These are phyloP conservation scores for Aromia moschata DNA, from an alignment of 2,888 invertebrate genomes.

Conservation along the genomic window DNA sequence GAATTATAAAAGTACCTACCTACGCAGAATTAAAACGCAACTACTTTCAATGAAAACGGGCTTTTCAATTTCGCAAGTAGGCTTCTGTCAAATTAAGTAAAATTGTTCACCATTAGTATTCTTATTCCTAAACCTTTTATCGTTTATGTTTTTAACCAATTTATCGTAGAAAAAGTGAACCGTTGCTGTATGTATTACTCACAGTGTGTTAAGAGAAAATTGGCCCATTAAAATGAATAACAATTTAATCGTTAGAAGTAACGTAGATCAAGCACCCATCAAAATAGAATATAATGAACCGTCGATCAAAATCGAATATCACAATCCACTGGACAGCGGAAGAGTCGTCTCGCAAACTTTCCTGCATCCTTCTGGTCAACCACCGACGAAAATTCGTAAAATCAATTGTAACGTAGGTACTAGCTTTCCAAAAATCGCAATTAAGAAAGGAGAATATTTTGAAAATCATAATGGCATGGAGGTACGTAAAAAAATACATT, in stretches of 20 bases:
- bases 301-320: constrained; percentile 47
- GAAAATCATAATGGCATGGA: constrained; percentile 38
- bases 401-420: constrained; percentile 46
- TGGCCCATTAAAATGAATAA: constrained; percentile 43
- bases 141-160: constrained; percentile 27
- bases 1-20: too few relatives aligned
- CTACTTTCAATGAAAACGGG: neutral
- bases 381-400: constrained; percentile 45
- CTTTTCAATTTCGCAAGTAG: constrained; percentile 22
- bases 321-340: constrained; percentile 44
- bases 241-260: constrained; percentile 41
- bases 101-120: constrained; percentile 24
- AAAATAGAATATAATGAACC: constrained; percentile 45
- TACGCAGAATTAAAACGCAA: too few relatives aligned
- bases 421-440: constrained; percentile 57
- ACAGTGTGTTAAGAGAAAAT: neutral
- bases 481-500: constrained; percentile 33
- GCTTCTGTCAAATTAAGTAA: constrained; percentile 32
- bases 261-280: constrained; percentile 39
- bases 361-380: constrained; percentile 38
- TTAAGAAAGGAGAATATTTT: constrained; percentile 54
- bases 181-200: constrained; percentile 28
- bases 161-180: constrained; percentile 31
- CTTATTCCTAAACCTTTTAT: constrained; percentile 27
- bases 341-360: constrained; percentile 48